A percentile compares a stretch with the other conserved stretches of the same genome.
phyloP scores from a whole-genome alignment of 2,888 invertebrate genomes.

The Drosophila fulvimacula region DNA sequence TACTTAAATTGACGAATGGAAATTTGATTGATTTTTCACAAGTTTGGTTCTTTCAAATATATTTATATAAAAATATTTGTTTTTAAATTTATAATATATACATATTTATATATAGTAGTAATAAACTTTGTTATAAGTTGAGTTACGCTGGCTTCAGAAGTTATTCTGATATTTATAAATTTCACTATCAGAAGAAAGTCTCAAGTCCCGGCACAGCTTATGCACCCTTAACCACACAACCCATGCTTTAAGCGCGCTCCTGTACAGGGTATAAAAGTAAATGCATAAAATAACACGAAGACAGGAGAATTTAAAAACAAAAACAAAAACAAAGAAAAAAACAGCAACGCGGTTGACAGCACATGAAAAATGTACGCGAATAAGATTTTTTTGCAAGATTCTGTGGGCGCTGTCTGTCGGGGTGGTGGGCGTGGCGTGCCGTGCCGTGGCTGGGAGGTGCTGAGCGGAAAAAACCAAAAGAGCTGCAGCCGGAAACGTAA shows the following conservation, averaged over 20 bases:
- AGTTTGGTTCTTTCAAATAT: too few species aligned
- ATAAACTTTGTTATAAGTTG: too few species aligned
- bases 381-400: constrained; percentile 29
- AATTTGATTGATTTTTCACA: too few species aligned
- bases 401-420: background rate
- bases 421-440: constrained; percentile 1
- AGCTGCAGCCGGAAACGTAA: constrained; percentile 4
- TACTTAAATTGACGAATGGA: too few species aligned
- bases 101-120: too few species aligned
- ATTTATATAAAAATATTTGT: too few species aligned
- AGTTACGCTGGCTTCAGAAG: too few species aligned
- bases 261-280: constrained; percentile 21
- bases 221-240: background rate
- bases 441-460: background rate
- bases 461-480: constrained; percentile 12
- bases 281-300: constrained; percentile 18
- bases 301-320: constrained; percentile 19
- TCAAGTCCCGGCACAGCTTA: too few species aligned
- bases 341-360: constrained; percentile 22
- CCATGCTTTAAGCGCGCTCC: background rate
- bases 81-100: too few species aligned
- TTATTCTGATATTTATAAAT: too few species aligned
- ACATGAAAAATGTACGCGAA: constrained; percentile 41
- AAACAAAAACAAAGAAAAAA: background rate
- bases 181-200: too few species aligned